phyloP scores from a whole-genome alignment of 2,797 vertebrate genomes.

The Arctocebus calabarensis region DNA sequence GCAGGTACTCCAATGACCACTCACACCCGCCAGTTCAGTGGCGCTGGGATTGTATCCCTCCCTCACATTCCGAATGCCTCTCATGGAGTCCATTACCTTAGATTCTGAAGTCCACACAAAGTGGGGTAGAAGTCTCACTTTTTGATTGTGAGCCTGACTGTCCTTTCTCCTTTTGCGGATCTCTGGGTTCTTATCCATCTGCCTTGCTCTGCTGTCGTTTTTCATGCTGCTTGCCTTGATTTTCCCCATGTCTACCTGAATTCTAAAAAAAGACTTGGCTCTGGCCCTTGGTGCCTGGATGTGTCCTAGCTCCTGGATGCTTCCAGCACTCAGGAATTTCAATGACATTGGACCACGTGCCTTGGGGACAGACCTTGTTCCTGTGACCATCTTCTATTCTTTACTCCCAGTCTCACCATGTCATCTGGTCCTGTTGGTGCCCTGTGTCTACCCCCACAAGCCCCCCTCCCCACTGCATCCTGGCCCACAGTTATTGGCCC shows the following conservation, averaged over 20 bases:
- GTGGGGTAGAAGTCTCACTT: background rate
- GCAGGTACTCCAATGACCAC: background rate
- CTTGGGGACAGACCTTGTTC: background rate
- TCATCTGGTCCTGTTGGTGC: background rate
- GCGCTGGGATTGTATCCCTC: background rate
- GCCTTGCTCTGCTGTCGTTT: background rate
- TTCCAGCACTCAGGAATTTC: background rate
- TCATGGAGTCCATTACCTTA: background rate
- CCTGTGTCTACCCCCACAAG: background rate
- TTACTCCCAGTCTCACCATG: background rate
- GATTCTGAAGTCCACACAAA: background rate
- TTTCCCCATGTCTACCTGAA: background rate
- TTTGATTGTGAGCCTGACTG: background rate
- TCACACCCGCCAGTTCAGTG: background rate
- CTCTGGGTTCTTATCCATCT: background rate
- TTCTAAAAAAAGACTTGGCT: background rate
- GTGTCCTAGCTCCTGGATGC: background rate
- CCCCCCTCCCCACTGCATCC: no score
- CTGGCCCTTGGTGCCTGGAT: background rate
- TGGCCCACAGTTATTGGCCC: rapidly evolving
- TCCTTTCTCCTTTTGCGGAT: background rate
- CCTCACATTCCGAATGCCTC: background rate
- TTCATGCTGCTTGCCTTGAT: background rate
- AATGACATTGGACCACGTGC: background rate
- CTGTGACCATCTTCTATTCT: background rate